These are phyloP conservation scores for Micromesistius poutassou DNA, from an alignment of 2,797 vertebrate species.

Conservation along the genomic window DNA sequence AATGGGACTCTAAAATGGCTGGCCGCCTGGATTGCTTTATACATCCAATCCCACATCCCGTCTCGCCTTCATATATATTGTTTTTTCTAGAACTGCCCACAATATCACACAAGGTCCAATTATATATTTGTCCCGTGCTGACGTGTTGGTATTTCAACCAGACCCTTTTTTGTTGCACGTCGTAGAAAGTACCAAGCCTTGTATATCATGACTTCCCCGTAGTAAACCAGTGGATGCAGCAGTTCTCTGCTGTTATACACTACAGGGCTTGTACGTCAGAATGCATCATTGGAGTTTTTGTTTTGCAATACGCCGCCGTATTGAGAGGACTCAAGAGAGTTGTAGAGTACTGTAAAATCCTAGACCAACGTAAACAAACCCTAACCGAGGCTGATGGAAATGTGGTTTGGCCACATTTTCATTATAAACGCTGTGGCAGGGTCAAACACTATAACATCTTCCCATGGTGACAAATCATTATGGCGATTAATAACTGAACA, in stretches of 20 bases:
- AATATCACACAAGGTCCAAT: not conserved
- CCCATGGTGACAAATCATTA: no score
- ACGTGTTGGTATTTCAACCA: not conserved
- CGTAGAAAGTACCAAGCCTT: not conserved
- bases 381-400: no score
- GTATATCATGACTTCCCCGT: not conserved
- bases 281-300: no score
- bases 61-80: not conserved
- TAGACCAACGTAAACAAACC: no score
- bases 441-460: no score
- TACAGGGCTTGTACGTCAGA: no score
- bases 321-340: no score
- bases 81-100: not conserved
- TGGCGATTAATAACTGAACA: no score
- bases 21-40: not conserved
- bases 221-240: not conserved
- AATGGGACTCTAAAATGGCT: constrained; percentile 3
- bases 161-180: not conserved
- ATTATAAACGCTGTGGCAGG: no score
- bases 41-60: not conserved
- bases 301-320: no score
- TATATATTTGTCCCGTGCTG: not conserved
- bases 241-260: not conserved
- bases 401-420: no score
- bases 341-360: no score